Conservation (phyloP, 2,888 invertebrate genomes). For the Trichogramma evanescens region DNA sequence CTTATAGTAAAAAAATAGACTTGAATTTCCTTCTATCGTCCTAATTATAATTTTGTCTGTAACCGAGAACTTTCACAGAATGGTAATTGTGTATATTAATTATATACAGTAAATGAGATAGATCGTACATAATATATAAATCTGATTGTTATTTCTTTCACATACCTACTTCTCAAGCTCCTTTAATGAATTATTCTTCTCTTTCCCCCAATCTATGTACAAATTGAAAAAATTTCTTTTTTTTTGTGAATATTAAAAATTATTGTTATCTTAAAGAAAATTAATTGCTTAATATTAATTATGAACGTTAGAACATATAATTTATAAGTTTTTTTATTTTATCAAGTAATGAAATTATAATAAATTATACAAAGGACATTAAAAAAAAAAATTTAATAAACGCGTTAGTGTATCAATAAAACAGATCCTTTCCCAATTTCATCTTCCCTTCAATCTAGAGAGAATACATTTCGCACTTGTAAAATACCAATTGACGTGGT, state of each 20-base stretch:
- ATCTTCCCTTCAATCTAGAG: too few relatives aligned
- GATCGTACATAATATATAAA: slow-evolving; percentile 22
- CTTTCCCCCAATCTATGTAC: not conserved
- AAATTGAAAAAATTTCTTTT: not conserved
- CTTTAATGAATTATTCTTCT: slow-evolving; percentile 2
- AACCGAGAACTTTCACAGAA: slow-evolving; percentile 24
- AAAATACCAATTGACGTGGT: too few relatives aligned
- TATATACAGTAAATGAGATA: slow-evolving; percentile 25
- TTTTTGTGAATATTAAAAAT: not conserved
- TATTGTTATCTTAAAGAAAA: not conserved
- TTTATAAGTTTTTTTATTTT: too few relatives aligned
- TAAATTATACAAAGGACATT: too few relatives aligned
- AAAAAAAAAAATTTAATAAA: too few relatives aligned
- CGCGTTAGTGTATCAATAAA: too few relatives aligned
- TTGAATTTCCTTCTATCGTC: slow-evolving; percentile 23
- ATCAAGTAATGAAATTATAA: too few relatives aligned
- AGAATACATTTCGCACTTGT: too few relatives aligned
- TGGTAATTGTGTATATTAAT: slow-evolving; percentile 25
- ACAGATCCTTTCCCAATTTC: too few relatives aligned
- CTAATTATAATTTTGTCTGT: slow-evolving; percentile 24
- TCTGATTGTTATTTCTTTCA: slow-evolving; percentile 15
- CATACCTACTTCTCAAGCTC: slow-evolving; percentile 11
- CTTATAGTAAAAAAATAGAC: slow-evolving; percentile 23
- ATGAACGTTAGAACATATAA: not conserved
- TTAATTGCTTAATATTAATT: not conserved